phyloP scores from a whole-genome alignment of 1,140 invertebrate genomes.

The Leptonema lineaticorne region DNA sequence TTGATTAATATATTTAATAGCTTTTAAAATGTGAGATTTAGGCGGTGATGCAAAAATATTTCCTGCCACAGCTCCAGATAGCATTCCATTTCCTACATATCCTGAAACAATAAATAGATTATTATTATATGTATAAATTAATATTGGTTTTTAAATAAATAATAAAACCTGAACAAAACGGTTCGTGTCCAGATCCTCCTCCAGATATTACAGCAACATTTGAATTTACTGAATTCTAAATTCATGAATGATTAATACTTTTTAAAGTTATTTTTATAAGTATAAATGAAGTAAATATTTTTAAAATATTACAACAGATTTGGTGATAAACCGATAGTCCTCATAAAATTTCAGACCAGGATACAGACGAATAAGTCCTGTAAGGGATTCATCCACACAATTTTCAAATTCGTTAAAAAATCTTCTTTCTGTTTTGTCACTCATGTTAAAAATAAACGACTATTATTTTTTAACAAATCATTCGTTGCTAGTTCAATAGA shows the following conservation, averaged over 20 bases:
- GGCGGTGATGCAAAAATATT: slow-evolving; percentile 80
- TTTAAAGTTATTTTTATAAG: not conserved
- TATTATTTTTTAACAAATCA: too few species aligned
- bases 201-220: slow-evolving; percentile 75
- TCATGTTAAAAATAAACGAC: too few species aligned
- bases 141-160: not conserved
- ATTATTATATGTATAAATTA: not conserved
- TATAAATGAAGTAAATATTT: not conserved
- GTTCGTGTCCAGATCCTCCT: slow-evolving; percentile 87
- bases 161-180: slow-evolving; percentile 68
- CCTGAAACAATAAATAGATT: slow-evolving; percentile 54
- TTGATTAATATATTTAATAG: slow-evolving; percentile 60
- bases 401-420: slow-evolving; percentile 65
- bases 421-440: slow-evolving; percentile 57
- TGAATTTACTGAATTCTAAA: slow-evolving; percentile 45
- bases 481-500: too few species aligned
- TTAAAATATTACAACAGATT: slow-evolving; percentile 10
- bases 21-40: slow-evolving; percentile 65
- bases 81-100: slow-evolving; percentile 75
- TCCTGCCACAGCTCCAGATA: slow-evolving; percentile 74
- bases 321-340: slow-evolving; percentile 62
- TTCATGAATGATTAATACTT: not conserved
- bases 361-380: slow-evolving; percentile 64
- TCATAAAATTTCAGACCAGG: slow-evolving; percentile 62
- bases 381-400: slow-evolving; percentile 69